Conservation (phyloP, 2,888 invertebrate species). For the Ophioninae sp. region DNA sequence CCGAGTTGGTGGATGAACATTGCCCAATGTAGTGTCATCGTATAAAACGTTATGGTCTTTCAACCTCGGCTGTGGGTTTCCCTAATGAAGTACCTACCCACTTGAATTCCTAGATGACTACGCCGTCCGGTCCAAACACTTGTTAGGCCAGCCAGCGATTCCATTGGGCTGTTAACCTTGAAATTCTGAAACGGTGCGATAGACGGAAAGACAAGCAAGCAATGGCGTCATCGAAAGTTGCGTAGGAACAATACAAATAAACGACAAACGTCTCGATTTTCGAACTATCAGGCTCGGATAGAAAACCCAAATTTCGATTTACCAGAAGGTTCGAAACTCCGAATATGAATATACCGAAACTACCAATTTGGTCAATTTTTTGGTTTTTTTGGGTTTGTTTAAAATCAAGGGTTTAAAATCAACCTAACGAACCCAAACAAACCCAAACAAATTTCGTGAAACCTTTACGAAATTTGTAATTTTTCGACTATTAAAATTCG, state of each 20-base stretch:
- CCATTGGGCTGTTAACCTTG: conserved; percentile 18
- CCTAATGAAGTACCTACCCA: conserved; percentile 13
- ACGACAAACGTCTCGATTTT: background rate
- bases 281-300: background rate
- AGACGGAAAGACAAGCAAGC: background rate
- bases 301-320: conserved; percentile 12
- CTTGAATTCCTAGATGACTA: background rate
- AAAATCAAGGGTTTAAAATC: no score
- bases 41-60: conserved; percentile 16
- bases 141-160: background rate
- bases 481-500: no score
- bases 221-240: background rate
- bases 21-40: background rate
- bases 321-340: no score
- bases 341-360: no score
- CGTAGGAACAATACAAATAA: background rate
- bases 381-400: no score
- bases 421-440: no score
- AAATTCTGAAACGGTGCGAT: background rate
- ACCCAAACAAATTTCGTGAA: no score
- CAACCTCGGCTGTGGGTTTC: background rate
- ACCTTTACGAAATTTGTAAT: no score
- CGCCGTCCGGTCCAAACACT: background rate
- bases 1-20: background rate
- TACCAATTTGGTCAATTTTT: no score